Evolutionary conservation across 2,113 vertebrate genomes (phyloP), one percentile per base, ranked within the genome.

Genomic region (Ictalurus punctatus): DNA sequence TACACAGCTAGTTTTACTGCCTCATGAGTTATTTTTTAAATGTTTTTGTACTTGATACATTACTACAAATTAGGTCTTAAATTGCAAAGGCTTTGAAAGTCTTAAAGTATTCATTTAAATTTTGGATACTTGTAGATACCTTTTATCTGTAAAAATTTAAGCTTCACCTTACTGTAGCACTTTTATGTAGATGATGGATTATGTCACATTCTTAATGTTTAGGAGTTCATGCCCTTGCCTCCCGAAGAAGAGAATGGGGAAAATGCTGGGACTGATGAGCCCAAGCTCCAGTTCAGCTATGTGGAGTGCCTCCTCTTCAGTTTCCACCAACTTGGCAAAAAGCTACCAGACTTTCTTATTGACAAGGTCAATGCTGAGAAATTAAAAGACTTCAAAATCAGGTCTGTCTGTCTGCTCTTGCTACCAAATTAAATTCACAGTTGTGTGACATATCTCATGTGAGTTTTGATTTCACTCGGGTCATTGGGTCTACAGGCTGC

Each of bases 381-480:
- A 80, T 95, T 99, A 89, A 99, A 99, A 94, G 98, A 99, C 92
- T 99, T 99, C 89, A 99, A 99, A 96, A 99, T 99, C 94, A 97
- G 97, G 98, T 98, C 90, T 67, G 19, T 76, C 4, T 59, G 14
- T 87, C 44, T 48, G 59, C 1, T 19, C n/a, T 58, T 19, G 27
- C 16, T 30, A 1, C 4, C 14, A 85, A 48, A 34, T 21, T 52
- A 69, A 52, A 6, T 30, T 2, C 19, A 19, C 9, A 73, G 4
- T 40, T n/a, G n/a, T 44, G 19, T 27, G 21, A 59, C 13, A 6
- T 48, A 6, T 85, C 10, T 17, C 67, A 1, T 44, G 13, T 21
- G 19, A 52, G 12, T 79, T 73, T 16, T 23, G n/a, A 86, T 81
- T 58, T 21, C 21, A 82, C 21, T 79, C 7, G 3, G 78, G 54